phyloP scores from a whole-genome alignment of 64 coral and sea anemone genomes.

The Montipora cactus region DNA sequence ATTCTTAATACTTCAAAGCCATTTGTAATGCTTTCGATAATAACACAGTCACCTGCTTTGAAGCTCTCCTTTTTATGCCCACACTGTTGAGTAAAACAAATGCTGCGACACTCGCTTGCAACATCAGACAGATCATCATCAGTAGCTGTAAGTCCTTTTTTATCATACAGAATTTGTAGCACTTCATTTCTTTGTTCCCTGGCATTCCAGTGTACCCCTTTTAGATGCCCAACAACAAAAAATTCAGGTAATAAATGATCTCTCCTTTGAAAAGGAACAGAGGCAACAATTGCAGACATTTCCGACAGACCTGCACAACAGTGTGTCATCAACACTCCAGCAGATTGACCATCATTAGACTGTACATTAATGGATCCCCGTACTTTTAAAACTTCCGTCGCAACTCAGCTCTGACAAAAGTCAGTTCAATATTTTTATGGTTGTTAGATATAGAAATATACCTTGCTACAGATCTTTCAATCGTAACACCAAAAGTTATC shows the following conservation, averaged over 20 bases:
- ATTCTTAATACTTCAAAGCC: no score
- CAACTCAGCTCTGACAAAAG: constrained; percentile 25
- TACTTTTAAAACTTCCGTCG: constrained; percentile 35
- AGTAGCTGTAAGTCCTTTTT: not conserved
- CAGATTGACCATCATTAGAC: no score
- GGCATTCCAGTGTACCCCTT: not conserved
- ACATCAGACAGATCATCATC: not conserved
- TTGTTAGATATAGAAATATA: constrained; percentile 46
- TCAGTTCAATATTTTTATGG: constrained; percentile 37
- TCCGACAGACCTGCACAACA: not conserved
- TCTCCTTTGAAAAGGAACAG: not conserved
- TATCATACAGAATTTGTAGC: not conserved
- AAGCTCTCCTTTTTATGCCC: not conserved
- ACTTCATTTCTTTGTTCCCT: not conserved
- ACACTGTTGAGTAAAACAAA: not conserved
- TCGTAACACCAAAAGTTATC: constrained; percentile 62
- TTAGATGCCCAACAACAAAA: not conserved
- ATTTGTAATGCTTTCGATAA: no score
- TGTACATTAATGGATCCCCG: not conserved
- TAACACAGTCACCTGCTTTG: not conserved
- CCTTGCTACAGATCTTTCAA: constrained; percentile 53
- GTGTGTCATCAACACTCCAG: not conserved
- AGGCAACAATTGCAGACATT: not conserved
- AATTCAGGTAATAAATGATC: not conserved
- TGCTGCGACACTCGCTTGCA: not conserved